phyloP scores from a whole-genome alignment of 2,888 invertebrate genomes.

The Andrena trimmerana region DNA sequence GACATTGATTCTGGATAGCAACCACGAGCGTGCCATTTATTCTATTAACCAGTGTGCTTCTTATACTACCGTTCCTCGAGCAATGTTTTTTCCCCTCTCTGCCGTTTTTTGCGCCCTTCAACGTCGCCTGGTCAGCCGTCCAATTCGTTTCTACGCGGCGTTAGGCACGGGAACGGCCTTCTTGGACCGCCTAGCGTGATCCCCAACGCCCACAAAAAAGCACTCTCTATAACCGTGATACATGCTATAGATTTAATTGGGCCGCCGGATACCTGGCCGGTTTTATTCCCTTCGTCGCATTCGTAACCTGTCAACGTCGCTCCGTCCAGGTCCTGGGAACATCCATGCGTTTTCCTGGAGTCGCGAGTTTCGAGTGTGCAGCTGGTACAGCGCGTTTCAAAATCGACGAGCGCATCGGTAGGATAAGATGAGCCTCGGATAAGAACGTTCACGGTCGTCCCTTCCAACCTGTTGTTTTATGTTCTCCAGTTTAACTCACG shows the following conservation, averaged over 20 bases:
- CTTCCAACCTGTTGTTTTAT: neutral
- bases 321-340: slow-evolving; percentile 28
- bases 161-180: slow-evolving; percentile 69
- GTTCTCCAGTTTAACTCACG: neutral
- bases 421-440: no score
- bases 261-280: slow-evolving; percentile 62
- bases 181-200: slow-evolving; percentile 65
- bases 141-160: slow-evolving; percentile 65
- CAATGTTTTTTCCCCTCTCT: slow-evolving; percentile 30
- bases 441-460: no score
- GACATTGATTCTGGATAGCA: slow-evolving; percentile 59
- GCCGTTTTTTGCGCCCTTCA: neutral
- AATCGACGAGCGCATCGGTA: neutral
- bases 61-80: slow-evolving; percentile 44
- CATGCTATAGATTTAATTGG: slow-evolving; percentile 75
- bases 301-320: slow-evolving; percentile 40
- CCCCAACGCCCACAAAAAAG: slow-evolving; percentile 66
- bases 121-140: slow-evolving; percentile 11
- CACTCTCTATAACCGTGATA: slow-evolving; percentile 62
- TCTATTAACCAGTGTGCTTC: slow-evolving; percentile 74
- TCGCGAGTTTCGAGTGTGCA: neutral
- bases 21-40: slow-evolving; percentile 78
- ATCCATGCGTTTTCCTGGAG: slow-evolving; percentile 23
- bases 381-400: neutral
- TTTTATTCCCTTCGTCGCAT: slow-evolving; percentile 47